A percentile compares a stretch with the other conserved stretches of the same genome.
phyloP scores from a whole-genome alignment of 2,888 invertebrate species.

The Prosopocoilus inquinatus region DNA sequence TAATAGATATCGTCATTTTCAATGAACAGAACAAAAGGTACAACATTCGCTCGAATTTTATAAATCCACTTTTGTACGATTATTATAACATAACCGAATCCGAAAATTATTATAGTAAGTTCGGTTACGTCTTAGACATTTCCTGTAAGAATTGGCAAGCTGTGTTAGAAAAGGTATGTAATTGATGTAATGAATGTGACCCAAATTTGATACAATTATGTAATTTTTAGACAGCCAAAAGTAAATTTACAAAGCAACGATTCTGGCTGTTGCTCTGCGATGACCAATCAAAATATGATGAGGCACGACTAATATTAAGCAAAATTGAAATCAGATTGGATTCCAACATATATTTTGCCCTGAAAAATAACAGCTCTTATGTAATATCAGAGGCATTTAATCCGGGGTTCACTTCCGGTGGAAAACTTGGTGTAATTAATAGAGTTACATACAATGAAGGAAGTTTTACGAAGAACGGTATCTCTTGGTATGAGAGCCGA shows the following conservation, averaged over 20 bases:
- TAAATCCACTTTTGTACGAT: neutral
- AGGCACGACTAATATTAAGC: neutral
- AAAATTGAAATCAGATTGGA: slow-evolving; percentile 13
- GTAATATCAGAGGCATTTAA: slow-evolving; percentile 12
- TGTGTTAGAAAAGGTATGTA: slow-evolving; percentile 7
- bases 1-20: too few relatives aligned
- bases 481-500: slow-evolving; percentile 9
- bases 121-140: slow-evolving; percentile 9
- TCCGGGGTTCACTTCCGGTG: slow-evolving; percentile 1
- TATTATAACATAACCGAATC: neutral
- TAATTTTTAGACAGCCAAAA: slow-evolving; percentile 7
- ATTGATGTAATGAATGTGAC: neutral
- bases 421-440: slow-evolving; percentile 3
- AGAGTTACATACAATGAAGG: slow-evolving; percentile 10
- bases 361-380: slow-evolving; percentile 6
- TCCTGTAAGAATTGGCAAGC: slow-evolving; percentile 10
- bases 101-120: slow-evolving; percentile 12
- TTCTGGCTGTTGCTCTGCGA: slow-evolving; percentile 11
- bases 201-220: neutral
- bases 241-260: slow-evolving; percentile 8
- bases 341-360: slow-evolving; percentile 12
- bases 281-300: neutral
- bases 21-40: neutral
- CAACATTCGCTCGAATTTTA: slow-evolving; percentile 3
- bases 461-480: neutral